Percentiles rank a stretch among this genome's conserved stretches.
Conservation (phyloP, 2,888 invertebrate genomes). For the Dynastes hyllus region DNA sequence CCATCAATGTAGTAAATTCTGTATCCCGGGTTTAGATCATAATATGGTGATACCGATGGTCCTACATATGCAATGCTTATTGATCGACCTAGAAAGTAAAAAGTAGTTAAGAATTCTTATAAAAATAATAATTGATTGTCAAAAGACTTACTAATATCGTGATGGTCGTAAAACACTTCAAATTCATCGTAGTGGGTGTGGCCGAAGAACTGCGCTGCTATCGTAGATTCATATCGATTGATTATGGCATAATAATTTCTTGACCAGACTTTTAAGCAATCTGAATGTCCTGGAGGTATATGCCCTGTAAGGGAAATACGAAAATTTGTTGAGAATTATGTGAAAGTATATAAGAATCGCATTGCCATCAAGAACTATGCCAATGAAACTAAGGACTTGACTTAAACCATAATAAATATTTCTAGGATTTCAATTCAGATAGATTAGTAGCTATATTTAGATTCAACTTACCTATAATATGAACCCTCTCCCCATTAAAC, state of each 20-base stretch:
- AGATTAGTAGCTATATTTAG: neutral
- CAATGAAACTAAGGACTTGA: no score
- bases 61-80: slow-evolving; percentile 93
- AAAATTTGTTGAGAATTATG: neutral
- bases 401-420: no score
- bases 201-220: slow-evolving; percentile 93
- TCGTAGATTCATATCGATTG: slow-evolving; percentile 90
- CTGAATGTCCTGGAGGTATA: slow-evolving; percentile 95
- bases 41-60: slow-evolving; percentile 96
- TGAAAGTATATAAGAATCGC: no score
- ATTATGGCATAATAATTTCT: slow-evolving; percentile 93
- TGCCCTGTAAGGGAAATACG: slow-evolving; percentile 76
- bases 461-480: slow-evolving; percentile 83
- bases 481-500: slow-evolving; percentile 94
- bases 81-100: slow-evolving; percentile 78
- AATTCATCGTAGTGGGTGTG: slow-evolving; percentile 97
- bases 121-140: neutral
- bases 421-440: no score
- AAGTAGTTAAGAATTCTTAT: no score
- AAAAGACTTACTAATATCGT: slow-evolving; percentile 79
- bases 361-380: no score
- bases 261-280: slow-evolving; percentile 96
- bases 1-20: slow-evolving; percentile 97
- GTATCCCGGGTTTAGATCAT: slow-evolving; percentile 94
- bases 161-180: slow-evolving; percentile 92